Evolutionary conservation across 2,888 invertebrate genomes (phyloP).

Genomic region (Actias luna): DNA sequence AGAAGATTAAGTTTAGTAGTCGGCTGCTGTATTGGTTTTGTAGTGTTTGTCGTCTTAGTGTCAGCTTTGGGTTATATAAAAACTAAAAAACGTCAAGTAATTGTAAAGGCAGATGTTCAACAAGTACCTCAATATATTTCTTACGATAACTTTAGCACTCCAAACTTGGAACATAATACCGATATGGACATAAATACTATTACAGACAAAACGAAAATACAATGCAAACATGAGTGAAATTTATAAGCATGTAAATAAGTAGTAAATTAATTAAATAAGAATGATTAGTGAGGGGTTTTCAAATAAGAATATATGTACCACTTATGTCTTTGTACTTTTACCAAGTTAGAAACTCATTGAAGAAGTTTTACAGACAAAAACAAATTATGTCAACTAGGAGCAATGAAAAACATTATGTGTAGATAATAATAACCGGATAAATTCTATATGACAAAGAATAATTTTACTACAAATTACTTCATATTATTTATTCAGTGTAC

Average conservation of each 20-base stretch:
- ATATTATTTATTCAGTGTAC: constrained; percentile 18
- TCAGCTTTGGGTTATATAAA: constrained; percentile 93
- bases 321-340: constrained; percentile 56
- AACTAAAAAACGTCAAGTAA: constrained; percentile 90
- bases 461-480: constrained; percentile 37
- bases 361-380: constrained; percentile 60
- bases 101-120: constrained; percentile 86
- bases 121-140: constrained; percentile 91
- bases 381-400: constrained; percentile 65
- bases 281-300: constrained; percentile 42
- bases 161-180: constrained; percentile 65
- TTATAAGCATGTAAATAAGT: constrained; percentile 32
- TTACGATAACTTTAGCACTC: constrained; percentile 80
- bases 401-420: constrained; percentile 68
- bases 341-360: constrained; percentile 52
- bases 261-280: constrained; percentile 39
- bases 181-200: constrained; percentile 76
- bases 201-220: constrained; percentile 65
- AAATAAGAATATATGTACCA: constrained; percentile 51
- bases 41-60: constrained; percentile 91
- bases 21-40: constrained; percentile 92
- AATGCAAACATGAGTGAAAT: constrained; percentile 52
- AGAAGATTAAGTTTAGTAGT: constrained; percentile 92
- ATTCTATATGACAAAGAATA: constrained; percentile 47
- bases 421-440: constrained; percentile 67